Conservation (phyloP, 2,113 vertebrate genomes). For the Cettia cetti region DNA sequence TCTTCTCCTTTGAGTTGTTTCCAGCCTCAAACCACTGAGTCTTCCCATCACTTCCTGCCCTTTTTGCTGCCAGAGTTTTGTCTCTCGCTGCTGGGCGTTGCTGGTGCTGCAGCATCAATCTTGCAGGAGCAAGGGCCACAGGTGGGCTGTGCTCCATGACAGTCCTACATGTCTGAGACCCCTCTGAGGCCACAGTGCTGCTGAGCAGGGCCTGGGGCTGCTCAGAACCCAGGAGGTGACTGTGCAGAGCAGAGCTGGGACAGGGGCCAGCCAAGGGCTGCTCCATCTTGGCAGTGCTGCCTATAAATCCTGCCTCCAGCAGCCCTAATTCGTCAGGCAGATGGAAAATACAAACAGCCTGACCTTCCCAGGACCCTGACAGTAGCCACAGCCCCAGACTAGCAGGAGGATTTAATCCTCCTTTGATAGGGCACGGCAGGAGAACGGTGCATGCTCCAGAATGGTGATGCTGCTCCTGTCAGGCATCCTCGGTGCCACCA, state of each 20-base stretch:
- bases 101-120: neutral
- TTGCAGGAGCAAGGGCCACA: neutral
- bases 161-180: neutral
- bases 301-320: neutral
- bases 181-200: neutral
- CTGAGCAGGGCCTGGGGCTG: neutral
- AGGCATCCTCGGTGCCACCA: neutral
- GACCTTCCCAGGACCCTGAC: neutral
- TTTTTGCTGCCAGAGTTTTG: neutral
- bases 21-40: neutral
- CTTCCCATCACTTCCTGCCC: neutral
- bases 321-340: neutral
- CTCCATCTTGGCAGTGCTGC: neutral
- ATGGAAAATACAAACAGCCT: neutral
- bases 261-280: neutral
- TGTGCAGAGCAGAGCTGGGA: neutral
- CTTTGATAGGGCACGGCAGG: neutral
- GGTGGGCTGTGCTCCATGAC: neutral
- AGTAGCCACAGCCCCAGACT: neutral
- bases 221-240: neutral
- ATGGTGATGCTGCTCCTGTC: neutral
- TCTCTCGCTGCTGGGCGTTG: neutral
- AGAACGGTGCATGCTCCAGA: fast-evolving
- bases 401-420: neutral
- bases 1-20: neutral